These are phyloP conservation scores for Micronycteris hirsuta DNA, from an alignment of 2,113 vertebrate genomes.

Conservation along the genomic window DNA sequence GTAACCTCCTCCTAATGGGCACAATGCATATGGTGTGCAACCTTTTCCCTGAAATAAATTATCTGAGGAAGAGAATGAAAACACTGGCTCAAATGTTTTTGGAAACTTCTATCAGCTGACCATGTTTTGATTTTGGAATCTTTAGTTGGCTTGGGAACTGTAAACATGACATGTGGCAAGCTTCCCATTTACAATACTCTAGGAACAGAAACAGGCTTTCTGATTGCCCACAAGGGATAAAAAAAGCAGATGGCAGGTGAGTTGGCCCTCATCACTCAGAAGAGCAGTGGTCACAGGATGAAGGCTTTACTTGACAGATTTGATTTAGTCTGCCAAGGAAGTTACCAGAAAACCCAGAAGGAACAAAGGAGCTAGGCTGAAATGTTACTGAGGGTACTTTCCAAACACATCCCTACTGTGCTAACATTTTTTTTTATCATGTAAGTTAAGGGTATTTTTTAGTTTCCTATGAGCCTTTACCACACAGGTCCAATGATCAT, in stretches of 20 bases:
- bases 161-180: conserved; percentile 37
- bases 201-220: neutral
- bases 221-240: neutral
- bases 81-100: neutral
- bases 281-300: neutral
- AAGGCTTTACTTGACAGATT: conserved; percentile 10
- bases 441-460: neutral
- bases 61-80: conserved; percentile 21
- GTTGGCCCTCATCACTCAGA: conserved; percentile 20
- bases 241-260: conserved; percentile 63
- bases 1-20: conserved; percentile 17
- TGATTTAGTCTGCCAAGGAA: conserved; percentile 18
- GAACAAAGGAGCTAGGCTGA: neutral
- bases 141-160: conserved; percentile 44
- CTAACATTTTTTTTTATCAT: neutral
- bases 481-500: neutral
- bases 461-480: neutral
- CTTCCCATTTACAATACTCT: conserved; percentile 33
- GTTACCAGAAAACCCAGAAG: neutral
- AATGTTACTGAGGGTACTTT: neutral
- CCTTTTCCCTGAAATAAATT: conserved; percentile 25
- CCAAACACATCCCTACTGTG: neutral
- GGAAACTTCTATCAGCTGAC: conserved; percentile 28
- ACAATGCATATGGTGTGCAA: neutral
- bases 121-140: conserved; percentile 39